These are phyloP conservation scores for Myotis brandtii DNA, from an alignment of 2,113 vertebrate species.

Conservation along the genomic window DNA sequence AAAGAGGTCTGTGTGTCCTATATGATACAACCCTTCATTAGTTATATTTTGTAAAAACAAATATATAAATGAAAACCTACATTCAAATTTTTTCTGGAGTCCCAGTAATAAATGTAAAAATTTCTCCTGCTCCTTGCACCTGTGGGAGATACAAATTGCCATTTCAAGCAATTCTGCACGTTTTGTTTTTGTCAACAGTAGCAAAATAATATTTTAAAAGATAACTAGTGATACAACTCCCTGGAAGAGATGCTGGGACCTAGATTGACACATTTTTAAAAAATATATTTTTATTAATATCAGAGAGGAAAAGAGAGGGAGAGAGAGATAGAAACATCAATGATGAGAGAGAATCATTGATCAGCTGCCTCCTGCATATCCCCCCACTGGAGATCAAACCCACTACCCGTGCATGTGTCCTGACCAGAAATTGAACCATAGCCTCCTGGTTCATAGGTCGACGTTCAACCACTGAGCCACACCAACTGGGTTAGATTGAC, in stretches of 20 bases:
- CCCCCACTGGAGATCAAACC: too few species aligned
- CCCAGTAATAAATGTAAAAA: not conserved
- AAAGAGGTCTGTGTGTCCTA: not conserved
- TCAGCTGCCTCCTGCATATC: too few species aligned
- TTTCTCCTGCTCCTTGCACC: not conserved
- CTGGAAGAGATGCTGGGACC: not conserved
- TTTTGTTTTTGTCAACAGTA: constrained; percentile 8
- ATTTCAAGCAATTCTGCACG: not conserved
- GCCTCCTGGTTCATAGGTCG: too few species aligned
- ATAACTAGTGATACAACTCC: not conserved
- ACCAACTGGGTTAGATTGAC: not conserved
- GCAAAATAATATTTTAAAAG: not conserved
- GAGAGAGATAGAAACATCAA: too few species aligned
- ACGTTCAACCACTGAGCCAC: too few species aligned
- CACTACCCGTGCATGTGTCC: too few species aligned
- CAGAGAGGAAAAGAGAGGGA: too few species aligned
- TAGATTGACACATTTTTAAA: not conserved
- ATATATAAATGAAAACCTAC: not conserved
- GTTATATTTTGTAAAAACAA: constrained; percentile 19
- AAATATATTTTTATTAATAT: too few species aligned
- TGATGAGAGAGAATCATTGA: too few species aligned
- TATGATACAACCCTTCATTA: not conserved
- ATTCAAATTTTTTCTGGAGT: not conserved
- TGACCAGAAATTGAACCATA: too few species aligned
- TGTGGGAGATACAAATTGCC: not conserved